Base-by-base conservation (phyloP, 2,797 vertebrate species). In the Chromobotia macracanthus region DNA sequence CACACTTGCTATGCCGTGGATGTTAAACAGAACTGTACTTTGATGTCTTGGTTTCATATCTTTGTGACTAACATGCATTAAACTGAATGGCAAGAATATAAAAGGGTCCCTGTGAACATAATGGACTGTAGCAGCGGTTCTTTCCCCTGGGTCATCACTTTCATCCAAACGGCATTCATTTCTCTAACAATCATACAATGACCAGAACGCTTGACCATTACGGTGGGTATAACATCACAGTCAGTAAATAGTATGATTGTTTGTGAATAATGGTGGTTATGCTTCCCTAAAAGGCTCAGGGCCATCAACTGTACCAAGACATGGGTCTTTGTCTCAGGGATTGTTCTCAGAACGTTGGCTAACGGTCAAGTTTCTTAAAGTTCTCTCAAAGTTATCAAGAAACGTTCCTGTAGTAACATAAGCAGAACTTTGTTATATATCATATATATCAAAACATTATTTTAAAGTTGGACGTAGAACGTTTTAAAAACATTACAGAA, bases 81-180 rank as follows among this genome's bases (percentile, higher is more conserved):
- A 76, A 69, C 64, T 69, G 68, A 61, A 58, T 23, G 10, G 73
- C 19, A 12, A 72, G 25, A 25, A 51, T 64, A 80, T 64, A 81
- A 76, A 64, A 79, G 35, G 53, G 41, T 65, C 71, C 31, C 46
- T 64, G 64, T 58, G 66, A 81, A 64, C 35, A 18, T 72, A 72
- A 68, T n/a, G 75, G 70, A 65, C 69, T 19, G 25, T 53, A 74
- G 72, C 61, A 60, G 53, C 77, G 28, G 60, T 64, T 72, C 48
- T 21, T 64, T 75, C 41, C 18, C 25, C n/a, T 53, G 44, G 44
- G 44, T 75, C 60, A 41, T 18, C 25, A 21, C 50, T 75, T 81
- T 55, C 21, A 35, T 63, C 44, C 25, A 64, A 51, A 23, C 15
- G 19, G 2, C 12, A 28, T 60, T 4, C 5, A 60, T 28, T 31